A percentile compares a stretch with the other conserved stretches of the same genome.
These are phyloP conservation scores for Apodemus sylvaticus DNA, from an alignment of 2,113 vertebrate genomes.

Conservation along the genomic window DNA sequence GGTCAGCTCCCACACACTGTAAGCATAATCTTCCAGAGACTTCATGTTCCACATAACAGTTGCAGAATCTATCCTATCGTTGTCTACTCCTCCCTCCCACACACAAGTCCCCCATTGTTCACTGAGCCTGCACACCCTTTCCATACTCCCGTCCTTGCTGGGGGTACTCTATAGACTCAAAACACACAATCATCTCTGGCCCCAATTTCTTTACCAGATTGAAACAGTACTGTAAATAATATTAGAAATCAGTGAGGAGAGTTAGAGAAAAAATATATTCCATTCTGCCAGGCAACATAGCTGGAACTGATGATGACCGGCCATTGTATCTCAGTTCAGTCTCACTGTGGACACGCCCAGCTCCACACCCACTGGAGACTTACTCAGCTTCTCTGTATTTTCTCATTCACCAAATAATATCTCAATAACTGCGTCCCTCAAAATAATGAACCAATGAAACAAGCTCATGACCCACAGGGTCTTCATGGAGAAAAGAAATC, in stretches of 20 bases:
- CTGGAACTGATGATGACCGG: neutral
- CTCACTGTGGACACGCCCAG: neutral
- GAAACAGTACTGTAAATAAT: neutral
- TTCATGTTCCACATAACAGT: neutral
- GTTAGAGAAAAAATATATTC: neutral
- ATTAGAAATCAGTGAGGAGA: neutral
- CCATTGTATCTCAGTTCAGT: neutral
- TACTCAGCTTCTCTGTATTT: neutral
- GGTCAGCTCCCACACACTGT: slow-evolving; percentile 11
- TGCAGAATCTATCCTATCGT: neutral
- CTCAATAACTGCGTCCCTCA: neutral
- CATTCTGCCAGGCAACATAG: neutral
- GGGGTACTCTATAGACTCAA: neutral
- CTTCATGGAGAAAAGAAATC: neutral
- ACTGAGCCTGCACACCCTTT: neutral
- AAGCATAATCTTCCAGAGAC: slow-evolving; percentile 20
- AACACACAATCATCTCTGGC: neutral
- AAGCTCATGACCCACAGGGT: neutral
- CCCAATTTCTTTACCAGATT: neutral
- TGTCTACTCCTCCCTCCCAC: neutral
- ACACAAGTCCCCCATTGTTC: neutral
- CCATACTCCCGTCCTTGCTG: neutral
- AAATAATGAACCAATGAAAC: slow-evolving; percentile 1
- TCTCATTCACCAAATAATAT: neutral
- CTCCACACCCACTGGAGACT: neutral